Conservation (phyloP, 2,113 vertebrate genomes). For the Stictonetta naevosa region DNA sequence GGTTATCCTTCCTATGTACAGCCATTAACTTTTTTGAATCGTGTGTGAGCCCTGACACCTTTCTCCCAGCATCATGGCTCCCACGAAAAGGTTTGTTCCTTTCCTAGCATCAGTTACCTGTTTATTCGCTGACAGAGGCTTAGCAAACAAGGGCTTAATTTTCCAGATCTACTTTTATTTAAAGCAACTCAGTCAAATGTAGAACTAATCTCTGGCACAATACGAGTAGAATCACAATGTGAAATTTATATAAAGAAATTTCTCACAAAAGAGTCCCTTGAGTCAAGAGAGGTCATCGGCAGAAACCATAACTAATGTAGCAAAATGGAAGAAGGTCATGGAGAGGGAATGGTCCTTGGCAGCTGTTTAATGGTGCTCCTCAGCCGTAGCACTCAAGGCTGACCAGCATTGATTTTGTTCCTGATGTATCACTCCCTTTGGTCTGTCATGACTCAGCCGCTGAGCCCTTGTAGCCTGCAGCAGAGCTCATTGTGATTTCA, state of each 20-base stretch:
- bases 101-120: not conserved
- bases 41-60: not conserved
- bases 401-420: not conserved
- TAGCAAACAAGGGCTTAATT: not conserved
- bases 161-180: not conserved
- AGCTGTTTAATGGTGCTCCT: not conserved
- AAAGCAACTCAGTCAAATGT: slow-evolving; percentile 4
- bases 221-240: not conserved
- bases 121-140: not conserved
- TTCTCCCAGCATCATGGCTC: not conserved
- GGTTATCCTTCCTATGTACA: not conserved
- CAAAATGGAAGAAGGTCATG: not conserved
- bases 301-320: not conserved
- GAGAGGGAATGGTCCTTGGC: not conserved
- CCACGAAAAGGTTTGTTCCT: not conserved
- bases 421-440: not conserved
- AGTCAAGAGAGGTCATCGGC: not conserved
- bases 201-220: slow-evolving; percentile 14
- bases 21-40: not conserved
- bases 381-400: slow-evolving; percentile 2
- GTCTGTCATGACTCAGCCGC: not conserved
- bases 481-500: not conserved
- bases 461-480: not conserved
- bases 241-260: slow-evolving; percentile 35
- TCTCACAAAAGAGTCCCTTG: not conserved